Conservation (phyloP, 2,797 vertebrate genomes). For the Coreius guichenoti region DNA sequence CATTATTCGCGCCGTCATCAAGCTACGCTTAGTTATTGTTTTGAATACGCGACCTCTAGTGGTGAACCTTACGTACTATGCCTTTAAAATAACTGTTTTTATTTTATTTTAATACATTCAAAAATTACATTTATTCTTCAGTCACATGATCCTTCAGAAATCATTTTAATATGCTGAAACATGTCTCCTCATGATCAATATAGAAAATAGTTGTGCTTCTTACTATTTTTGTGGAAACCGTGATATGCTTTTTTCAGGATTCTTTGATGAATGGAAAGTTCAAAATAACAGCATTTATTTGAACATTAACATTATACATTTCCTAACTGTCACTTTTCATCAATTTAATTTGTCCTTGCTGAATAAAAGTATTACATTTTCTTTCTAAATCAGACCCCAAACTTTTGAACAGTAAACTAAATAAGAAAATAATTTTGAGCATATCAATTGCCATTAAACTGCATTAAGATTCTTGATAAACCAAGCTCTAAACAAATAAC, state of each 20-base stretch:
- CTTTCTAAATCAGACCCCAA: background rate
- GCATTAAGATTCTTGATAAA: background rate
- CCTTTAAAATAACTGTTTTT: no score
- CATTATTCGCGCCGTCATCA: no score
- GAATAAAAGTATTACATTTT: background rate
- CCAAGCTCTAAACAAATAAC: background rate
- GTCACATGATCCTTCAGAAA: no score
- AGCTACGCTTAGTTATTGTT: no score
- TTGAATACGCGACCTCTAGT: no score
- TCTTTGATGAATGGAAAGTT: background rate
- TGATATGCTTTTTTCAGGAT: no score
- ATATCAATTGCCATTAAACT: background rate
- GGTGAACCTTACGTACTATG: no score
- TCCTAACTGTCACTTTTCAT: background rate
- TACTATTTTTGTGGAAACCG: no score
- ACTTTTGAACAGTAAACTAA: background rate
- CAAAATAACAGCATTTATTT: background rate
- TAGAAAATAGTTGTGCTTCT: background rate
- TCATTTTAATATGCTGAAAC: background rate
- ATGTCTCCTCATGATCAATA: background rate
- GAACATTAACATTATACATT: background rate
- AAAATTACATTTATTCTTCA: no score
- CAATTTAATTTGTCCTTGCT: background rate
- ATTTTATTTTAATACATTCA: no score
- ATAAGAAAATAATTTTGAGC: background rate